Conservation (phyloP, 2,888 invertebrate genomes). For the Lochmaea crataegi region DNA sequence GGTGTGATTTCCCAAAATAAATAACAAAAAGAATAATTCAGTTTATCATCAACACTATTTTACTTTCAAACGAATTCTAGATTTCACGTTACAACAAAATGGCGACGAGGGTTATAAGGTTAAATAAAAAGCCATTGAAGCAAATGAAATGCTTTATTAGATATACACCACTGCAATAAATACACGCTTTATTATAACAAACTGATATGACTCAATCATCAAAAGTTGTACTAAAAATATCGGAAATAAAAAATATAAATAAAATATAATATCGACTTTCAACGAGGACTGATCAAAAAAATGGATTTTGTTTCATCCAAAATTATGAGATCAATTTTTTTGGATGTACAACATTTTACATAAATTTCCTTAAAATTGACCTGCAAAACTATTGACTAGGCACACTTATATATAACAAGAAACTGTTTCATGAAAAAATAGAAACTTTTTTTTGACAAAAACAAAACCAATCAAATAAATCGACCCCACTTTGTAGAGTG, state of each 20-base stretch:
- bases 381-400: conserved; percentile 75
- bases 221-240: conserved; percentile 63
- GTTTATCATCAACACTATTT: too few relatives aligned
- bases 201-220: conserved; percentile 67
- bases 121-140: conserved; percentile 54
- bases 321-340: conserved; percentile 33
- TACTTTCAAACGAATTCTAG: too few relatives aligned
- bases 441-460: conserved; percentile 62
- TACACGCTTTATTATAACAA: conserved; percentile 66
- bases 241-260: conserved; percentile 60
- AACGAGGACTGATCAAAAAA: conserved; percentile 49
- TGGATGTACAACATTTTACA: conserved; percentile 40
- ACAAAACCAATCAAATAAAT: conserved; percentile 60
- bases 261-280: conserved; percentile 57
- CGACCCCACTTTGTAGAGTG: conserved; percentile 42
- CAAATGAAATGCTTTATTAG: conserved; percentile 68
- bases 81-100: neutral
- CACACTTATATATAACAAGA: conserved; percentile 74
- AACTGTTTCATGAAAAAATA: conserved; percentile 68
- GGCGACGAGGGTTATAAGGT: neutral
- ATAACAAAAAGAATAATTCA: too few relatives aligned
- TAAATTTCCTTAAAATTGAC: conserved; percentile 65
- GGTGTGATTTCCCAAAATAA: too few relatives aligned
- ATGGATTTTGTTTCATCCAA: conserved; percentile 40
- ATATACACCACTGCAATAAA: conserved; percentile 67